phyloP scores from a whole-genome alignment of 2,888 invertebrate genomes.

The Nephrotoma appendiculata region DNA sequence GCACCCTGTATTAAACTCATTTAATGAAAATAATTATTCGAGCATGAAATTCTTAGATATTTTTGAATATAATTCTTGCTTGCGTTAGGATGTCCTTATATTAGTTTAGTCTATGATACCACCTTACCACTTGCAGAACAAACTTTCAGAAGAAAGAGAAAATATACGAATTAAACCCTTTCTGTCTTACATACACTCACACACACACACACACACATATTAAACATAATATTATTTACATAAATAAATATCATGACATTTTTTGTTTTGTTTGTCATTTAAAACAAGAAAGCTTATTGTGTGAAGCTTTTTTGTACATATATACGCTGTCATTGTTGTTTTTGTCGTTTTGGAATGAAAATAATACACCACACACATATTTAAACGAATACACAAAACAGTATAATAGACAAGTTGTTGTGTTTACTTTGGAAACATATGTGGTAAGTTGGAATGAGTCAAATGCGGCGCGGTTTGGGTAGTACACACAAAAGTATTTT shows the following conservation, averaged over 20 bases:
- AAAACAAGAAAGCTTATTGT: not conserved
- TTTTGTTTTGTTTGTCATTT: not conserved
- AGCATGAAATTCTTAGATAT: too few species aligned
- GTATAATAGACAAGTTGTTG: not conserved
- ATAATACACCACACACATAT: not conserved
- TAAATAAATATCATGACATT: not conserved
- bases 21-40: too few species aligned
- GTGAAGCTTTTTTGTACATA: not conserved
- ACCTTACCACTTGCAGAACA: not conserved
- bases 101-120: not conserved
- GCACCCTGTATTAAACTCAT: too few species aligned
- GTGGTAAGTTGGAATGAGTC: not conserved
- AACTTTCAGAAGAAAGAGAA: not conserved
- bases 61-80: too few species aligned
- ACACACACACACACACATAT: not conserved
- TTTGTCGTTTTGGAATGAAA: not conserved
- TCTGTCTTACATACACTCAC: not conserved
- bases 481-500: not conserved
- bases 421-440: not conserved
- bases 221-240: not conserved
- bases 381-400: not conserved
- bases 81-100: too few species aligned
- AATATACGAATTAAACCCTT: not conserved
- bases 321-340: not conserved
- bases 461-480: not conserved